phyloP scores from a whole-genome alignment of 2,113 vertebrate genomes.

The Mesoclemmys tuberculata region DNA sequence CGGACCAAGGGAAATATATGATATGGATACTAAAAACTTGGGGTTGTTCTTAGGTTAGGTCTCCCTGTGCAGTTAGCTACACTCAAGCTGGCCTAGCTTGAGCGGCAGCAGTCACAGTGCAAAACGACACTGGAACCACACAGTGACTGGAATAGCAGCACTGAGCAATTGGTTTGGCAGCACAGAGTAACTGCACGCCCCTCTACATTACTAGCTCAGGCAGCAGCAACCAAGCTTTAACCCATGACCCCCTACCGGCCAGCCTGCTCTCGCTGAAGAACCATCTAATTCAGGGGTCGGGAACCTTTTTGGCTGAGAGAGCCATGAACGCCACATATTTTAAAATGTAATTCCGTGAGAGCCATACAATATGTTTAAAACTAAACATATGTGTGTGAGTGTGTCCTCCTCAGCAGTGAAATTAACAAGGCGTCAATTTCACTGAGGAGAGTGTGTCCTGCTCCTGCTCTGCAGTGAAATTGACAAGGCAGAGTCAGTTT shows the following conservation, averaged over 20 bases:
- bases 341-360: too few species aligned
- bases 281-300: too few species aligned
- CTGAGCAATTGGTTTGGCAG: not conserved
- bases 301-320: too few species aligned
- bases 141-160: not conserved
- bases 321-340: too few species aligned
- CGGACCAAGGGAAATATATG: not conserved
- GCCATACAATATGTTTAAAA: too few species aligned
- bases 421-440: too few species aligned
- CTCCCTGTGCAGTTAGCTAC: not conserved
- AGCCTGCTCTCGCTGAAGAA: not conserved
- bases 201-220: not conserved
- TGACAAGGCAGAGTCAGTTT: too few species aligned
- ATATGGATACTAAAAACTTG: not conserved
- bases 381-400: too few species aligned
- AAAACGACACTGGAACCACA: not conserved
- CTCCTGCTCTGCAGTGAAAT: too few species aligned
- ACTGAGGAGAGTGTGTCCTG: too few species aligned
- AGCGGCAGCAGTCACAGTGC: not conserved
- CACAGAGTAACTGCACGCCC: not conserved
- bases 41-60: not conserved
- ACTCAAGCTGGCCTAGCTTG: not conserved
- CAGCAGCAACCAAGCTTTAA: not conserved
- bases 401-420: too few species aligned
- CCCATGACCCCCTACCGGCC: not conserved